Base-by-base conservation (phyloP, 2,888 invertebrate genomes). In the Hyppa rectilinea region DNA sequence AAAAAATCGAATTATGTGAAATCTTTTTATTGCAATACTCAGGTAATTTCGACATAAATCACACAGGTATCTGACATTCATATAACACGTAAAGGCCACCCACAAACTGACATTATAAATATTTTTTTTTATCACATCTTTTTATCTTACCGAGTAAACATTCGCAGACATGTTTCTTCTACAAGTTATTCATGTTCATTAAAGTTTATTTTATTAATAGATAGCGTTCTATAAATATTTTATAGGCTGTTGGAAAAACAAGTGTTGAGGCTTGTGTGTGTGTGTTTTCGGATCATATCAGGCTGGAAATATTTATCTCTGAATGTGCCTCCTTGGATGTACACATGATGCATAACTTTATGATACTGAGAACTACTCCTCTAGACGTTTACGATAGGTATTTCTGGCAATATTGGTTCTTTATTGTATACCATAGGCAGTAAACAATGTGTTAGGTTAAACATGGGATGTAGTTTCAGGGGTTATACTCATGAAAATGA, bases 61-160 rank as follows among this genome's bases (percentile, higher is more conserved):
- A 4, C 6, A n/a, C 20, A 45, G 20, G 26, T 31, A 43, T 36
- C 12, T 47, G 36, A 45, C 38, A 40, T 75, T 56, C 36, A 58
- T 1, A 23, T 17, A 5, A 56, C 49, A 29, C 1, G 2, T 63
- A n/a, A 34, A 56, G 38, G 3, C 64, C 64, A 29, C 73, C 79
- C 0, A 59, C 65, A 40, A 63, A 64, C n/a, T 55, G n/a, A 23
- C 20, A 29, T 56, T 26, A 14, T 52, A 60, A 4, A 20, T 53
- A 38, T 45, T 12, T 59, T 4, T 43, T 34, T n/a, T 47, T 26
- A 47, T 65, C n/a, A 17, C 2, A 34, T 10, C 26, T 20, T 49
- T 63, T 63, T 73, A 59, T 63, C 71, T 34, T 2, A 31, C 0
- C 1, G 59, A 53, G 78, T 78, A 78, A 74, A 74, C 29, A 71